A percentile compares a stretch with the other conserved stretches of the same genome.
phyloP scores from a whole-genome alignment of 2,113 vertebrate genomes.

The Brachypodius melanocephalos region DNA sequence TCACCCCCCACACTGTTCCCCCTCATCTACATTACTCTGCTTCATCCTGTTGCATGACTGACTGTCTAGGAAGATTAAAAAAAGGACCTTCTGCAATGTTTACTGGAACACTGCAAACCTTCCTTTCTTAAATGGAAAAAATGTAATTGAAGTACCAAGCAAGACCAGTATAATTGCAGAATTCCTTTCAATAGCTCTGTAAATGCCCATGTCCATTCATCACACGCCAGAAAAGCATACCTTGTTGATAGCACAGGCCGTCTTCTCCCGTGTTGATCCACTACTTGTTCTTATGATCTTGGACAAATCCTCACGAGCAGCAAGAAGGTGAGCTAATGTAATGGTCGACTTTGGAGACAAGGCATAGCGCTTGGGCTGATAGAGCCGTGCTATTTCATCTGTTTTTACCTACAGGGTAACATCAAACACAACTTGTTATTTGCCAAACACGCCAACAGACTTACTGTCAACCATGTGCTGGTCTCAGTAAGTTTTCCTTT shows the following conservation, averaged over 20 bases:
- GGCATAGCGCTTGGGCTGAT: slow-evolving; percentile 88
- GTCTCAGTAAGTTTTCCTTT: background rate
- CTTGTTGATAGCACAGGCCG: slow-evolving; percentile 89
- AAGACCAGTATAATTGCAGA: background rate
- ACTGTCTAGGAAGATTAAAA: background rate
- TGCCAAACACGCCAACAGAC: background rate
- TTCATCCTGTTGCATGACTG: background rate
- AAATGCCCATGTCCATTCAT: background rate
- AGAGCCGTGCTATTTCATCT: slow-evolving; percentile 90
- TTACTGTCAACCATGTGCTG: background rate
- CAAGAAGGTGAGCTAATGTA: slow-evolving; percentile 83
- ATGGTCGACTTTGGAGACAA: slow-evolving; percentile 79
- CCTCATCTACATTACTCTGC: background rate
- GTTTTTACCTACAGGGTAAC: slow-evolving; percentile 72
- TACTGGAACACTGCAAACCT: background rate
- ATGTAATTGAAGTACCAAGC: background rate
- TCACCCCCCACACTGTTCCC: background rate
- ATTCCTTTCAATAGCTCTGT: background rate
- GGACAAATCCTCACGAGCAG: slow-evolving; percentile 90
- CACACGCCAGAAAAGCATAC: slow-evolving; percentile 59
- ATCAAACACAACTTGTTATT: background rate
- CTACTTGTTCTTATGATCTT: slow-evolving; percentile 92
- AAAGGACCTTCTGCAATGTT: background rate
- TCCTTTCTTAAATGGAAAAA: background rate
- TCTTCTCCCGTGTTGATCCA: slow-evolving; percentile 84